These are phyloP conservation scores for Alligator sinensis DNA, from an alignment of 2,113 vertebrate genomes.

Conservation along the genomic window DNA sequence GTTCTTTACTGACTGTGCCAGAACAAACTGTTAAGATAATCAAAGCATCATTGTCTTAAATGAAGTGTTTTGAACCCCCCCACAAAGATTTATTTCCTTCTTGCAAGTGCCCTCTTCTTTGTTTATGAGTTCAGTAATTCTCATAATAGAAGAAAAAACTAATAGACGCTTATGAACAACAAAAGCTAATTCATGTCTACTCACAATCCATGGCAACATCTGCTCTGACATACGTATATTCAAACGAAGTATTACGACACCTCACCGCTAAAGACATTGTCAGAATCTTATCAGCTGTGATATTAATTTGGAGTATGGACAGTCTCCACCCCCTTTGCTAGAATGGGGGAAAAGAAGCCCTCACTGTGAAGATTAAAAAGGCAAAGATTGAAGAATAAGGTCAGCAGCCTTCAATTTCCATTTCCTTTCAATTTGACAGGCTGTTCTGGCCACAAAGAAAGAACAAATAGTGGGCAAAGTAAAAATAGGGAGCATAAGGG, in stretches of 20 bases:
- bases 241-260: not conserved
- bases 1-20: not conserved
- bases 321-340: not conserved
- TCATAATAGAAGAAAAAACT: too few relatives aligned
- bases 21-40: not conserved
- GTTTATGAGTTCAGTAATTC: not conserved
- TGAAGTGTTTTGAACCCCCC: not conserved
- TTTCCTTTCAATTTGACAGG: not conserved
- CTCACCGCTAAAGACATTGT: not conserved
- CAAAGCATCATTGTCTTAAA: not conserved
- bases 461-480: too few relatives aligned
- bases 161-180: not conserved
- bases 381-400: not conserved
- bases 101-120: not conserved
- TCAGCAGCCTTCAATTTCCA: not conserved
- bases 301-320: not conserved
- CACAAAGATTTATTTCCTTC: not conserved
- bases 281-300: not conserved
- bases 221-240: not conserved
- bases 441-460: too few relatives aligned
- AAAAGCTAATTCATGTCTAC: not conserved
- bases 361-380: not conserved
- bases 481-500: not conserved
- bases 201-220: not conserved
- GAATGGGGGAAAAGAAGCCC: not conserved